These are phyloP conservation scores for Brachirus orientalis DNA, from an alignment of 2,113 vertebrate species.

Conservation along the genomic window DNA sequence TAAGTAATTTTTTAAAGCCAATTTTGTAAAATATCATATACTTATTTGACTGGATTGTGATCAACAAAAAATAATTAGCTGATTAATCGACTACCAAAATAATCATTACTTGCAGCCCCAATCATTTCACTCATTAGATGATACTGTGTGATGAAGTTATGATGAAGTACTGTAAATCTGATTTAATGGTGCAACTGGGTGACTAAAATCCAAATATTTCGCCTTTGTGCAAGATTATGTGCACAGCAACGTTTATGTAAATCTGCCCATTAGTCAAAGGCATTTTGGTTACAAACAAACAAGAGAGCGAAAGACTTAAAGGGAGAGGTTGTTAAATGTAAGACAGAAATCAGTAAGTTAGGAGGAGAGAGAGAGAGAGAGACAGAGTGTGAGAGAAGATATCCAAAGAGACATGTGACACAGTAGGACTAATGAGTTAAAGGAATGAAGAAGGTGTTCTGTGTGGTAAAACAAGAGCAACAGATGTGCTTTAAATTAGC, in stretches of 20 bases:
- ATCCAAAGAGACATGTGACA: neutral
- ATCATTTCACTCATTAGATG: neutral
- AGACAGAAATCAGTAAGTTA: neutral
- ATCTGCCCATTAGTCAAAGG: slow-evolving; percentile 8
- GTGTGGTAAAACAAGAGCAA: slow-evolving; percentile 29
- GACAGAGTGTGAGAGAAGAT: slow-evolving; percentile 4
- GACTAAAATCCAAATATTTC: slow-evolving; percentile 2
- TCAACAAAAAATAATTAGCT: too few relatives aligned
- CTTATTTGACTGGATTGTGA: too few relatives aligned
- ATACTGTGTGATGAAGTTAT: slow-evolving; percentile 2
- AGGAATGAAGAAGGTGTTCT: neutral
- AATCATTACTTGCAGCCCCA: too few relatives aligned
- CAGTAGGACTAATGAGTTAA: neutral
- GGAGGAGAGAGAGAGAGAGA: too few relatives aligned
- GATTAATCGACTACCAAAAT: too few relatives aligned
- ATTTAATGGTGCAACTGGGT: neutral
- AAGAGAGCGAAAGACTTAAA: neutral
- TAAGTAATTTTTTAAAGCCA: too few relatives aligned
- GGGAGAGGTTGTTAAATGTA: neutral
- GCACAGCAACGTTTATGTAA: slow-evolving; percentile 10
- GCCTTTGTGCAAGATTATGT: neutral
- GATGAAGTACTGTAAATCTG: slow-evolving; percentile 10
- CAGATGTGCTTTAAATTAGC: slow-evolving; percentile 75
- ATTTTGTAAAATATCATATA: too few relatives aligned
- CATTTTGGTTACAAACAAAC: neutral